Evolutionary conservation across 1,140 invertebrate genomes (phyloP), one percentile per base, ranked within the genome.

Genomic region (Palaemon carinicauda): DNA sequence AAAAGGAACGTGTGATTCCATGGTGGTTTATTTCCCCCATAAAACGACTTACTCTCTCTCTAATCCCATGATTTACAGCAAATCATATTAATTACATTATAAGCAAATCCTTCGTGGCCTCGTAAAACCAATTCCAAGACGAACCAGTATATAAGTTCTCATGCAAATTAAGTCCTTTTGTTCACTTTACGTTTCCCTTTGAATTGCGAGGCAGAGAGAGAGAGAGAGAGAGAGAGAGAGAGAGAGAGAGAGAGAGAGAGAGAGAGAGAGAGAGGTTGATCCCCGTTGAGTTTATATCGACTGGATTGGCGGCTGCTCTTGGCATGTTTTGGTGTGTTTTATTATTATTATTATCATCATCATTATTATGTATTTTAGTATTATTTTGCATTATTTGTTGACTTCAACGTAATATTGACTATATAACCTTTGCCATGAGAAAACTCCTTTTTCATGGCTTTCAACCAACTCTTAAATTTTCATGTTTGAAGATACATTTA

Each of bases 11-110:
- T 41, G 41, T 41, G 41, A 41, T 41, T 41, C 33, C 73, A 51
- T 51, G 73, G 82, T 77, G 53, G 82, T 77, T 84, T 77, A 50
- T 77, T 60, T 31, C 52, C 27, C 15, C 81, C 81, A 82, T 82
- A 82, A 82, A 82, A 82, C 81, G 81, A 51, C 71, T 82, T 19
- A 54, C 50, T n/a, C 27, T 14, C 24, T 52, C 69, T 24, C 50
- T 82, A 82, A 82, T 71, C 69, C 80, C 80, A 53, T 54, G 69
- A 82, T 73, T 82, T 82, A 82, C 81, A 50, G 31, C 69, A 53
- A 82, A 82, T 82, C 81, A 82, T 82, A 82, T 82, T 82, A 82
- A 82, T 82, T 82, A 82, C 71, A 82, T 82, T 74, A 73, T 82
- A 69, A 24, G 27, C 21, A 50, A 56, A 54, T 21, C 10, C 51